Evolutionary conservation across 1,140 invertebrate genomes (phyloP).

Genomic region (Atta cephalotes): DNA sequence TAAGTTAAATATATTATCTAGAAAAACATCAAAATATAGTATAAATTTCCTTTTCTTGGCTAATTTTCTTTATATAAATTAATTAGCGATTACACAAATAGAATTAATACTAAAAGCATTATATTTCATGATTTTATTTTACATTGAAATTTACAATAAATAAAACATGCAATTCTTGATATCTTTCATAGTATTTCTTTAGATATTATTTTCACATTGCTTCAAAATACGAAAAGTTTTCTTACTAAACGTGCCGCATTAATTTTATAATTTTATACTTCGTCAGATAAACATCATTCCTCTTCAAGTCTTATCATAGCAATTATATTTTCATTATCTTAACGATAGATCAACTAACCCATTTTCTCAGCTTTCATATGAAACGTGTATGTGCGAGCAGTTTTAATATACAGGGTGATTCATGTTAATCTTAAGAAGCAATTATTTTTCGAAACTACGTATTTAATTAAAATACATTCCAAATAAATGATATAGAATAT

Average conservation of each 20-base stretch:
- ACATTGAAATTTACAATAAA: background rate
- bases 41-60: too few relatives aligned
- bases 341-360: background rate
- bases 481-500: too few relatives aligned
- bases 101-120: too few relatives aligned
- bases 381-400: background rate
- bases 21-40: too few relatives aligned
- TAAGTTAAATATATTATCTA: too few relatives aligned
- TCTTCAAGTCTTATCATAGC: background rate
- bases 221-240: background rate
- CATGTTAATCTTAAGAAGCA: too few relatives aligned
- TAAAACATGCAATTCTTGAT: background rate
- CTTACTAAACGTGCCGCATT: background rate
- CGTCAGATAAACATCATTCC: background rate
- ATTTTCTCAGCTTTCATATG: background rate
- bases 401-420: background rate
- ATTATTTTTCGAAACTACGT: too few relatives aligned
- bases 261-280: background rate
- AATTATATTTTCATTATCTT: conserved; percentile 1
- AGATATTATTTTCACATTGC: background rate
- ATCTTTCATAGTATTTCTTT: background rate
- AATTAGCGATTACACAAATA: too few relatives aligned
- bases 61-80: too few relatives aligned
- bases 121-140: background rate
- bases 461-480: too few relatives aligned